These are phyloP conservation scores for Xylocopa sonorina DNA, from an alignment of 1,140 invertebrate genomes.

Conservation along the genomic window DNA sequence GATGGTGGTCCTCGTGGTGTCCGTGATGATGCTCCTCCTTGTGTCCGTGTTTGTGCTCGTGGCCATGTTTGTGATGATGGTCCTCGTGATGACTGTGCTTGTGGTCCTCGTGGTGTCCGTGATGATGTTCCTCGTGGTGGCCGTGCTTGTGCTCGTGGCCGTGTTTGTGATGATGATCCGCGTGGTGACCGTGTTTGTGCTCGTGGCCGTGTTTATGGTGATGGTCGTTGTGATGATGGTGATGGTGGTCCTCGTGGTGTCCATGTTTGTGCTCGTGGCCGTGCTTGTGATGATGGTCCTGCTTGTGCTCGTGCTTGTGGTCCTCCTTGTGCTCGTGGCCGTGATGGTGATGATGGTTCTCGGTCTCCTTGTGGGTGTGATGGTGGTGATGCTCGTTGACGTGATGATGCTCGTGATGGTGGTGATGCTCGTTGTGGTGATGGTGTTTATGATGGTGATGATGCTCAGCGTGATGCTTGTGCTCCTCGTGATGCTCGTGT, in stretches of 20 bases:
- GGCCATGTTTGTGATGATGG: conserved; percentile 70
- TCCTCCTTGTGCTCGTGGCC: conserved; percentile 73
- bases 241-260: conserved; percentile 73
- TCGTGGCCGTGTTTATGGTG: conserved; percentile 74
- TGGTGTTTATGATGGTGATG: conserved; percentile 72
- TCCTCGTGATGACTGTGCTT: conserved; percentile 66
- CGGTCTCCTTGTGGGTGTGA: conserved; percentile 75
- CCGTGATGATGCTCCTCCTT: conserved; percentile 73
- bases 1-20: conserved; percentile 72
- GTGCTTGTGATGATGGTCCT: conserved; percentile 69
- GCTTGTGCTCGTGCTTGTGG: conserved; percentile 67
- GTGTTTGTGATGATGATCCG: conserved; percentile 64
- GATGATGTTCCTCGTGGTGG: conserved; percentile 62
- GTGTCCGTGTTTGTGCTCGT: conserved; percentile 73
- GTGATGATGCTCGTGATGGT: conserved; percentile 72
- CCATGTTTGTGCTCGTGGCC: conserved; percentile 72
- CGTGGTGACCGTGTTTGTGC: conserved; percentile 71
- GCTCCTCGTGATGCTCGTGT: conserved; percentile 74
- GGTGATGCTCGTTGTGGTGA: conserved; percentile 73
- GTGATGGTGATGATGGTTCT: conserved; percentile 76
- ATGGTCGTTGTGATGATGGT: conserved; percentile 72
- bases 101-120: conserved; percentile 61
- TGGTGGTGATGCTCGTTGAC: conserved; percentile 74
- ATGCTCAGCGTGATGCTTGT: conserved; percentile 74
- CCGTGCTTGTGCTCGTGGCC: conserved; percentile 65